phyloP scores from a whole-genome alignment of 1,140 invertebrate species.

The Anoplolepis gracilipes region DNA sequence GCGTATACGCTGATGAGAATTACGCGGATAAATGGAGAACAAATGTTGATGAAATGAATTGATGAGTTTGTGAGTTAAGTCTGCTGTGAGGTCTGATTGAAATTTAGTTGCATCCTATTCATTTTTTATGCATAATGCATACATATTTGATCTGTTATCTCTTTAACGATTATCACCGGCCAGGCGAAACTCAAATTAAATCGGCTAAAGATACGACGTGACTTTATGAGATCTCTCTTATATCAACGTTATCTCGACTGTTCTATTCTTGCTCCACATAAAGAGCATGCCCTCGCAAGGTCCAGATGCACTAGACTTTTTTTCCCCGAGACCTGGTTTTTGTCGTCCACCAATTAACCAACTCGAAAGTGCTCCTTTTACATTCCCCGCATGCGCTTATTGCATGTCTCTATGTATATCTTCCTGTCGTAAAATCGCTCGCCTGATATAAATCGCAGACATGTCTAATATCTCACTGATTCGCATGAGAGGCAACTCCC shows the following conservation, averaged over 20 bases:
- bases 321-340: constrained; percentile 40
- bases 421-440: constrained; percentile 38
- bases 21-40: background rate
- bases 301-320: background rate
- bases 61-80: too few species aligned
- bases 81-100: background rate
- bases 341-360: constrained; percentile 40
- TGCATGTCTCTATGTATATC: background rate
- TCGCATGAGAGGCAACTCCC: constrained; percentile 9
- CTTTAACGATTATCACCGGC: background rate
- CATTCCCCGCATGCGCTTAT: constrained; percentile 29
- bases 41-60: background rate
- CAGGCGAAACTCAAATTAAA: constrained; percentile 10
- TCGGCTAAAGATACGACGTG: background rate
- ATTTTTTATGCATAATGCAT: background rate
- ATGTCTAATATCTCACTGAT: constrained; percentile 32
- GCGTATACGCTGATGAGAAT: constrained; percentile 10
- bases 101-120: background rate
- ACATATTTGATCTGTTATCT: background rate
- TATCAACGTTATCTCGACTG: background rate
- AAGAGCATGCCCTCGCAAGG: background rate
- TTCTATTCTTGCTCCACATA: background rate
- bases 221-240: constrained; percentile 32
- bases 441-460: constrained; percentile 34
- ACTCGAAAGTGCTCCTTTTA: constrained; percentile 30